Conservation (phyloP, 2,113 vertebrate species). For the Rhea pennata region DNA sequence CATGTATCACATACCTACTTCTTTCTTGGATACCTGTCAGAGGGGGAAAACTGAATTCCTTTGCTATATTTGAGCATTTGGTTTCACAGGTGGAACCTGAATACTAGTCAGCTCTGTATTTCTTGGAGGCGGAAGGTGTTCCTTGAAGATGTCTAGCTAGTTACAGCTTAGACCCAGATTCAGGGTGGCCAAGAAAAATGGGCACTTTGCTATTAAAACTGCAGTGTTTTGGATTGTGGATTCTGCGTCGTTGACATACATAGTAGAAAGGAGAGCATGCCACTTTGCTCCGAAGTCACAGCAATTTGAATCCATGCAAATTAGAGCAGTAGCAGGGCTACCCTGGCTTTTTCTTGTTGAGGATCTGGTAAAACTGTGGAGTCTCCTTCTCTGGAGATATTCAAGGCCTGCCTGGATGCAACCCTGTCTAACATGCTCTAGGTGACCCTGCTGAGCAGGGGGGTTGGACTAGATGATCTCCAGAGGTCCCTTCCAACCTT, state of each 20-base stretch:
- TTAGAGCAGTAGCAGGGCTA: neutral
- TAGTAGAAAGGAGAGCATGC: rapidly evolving
- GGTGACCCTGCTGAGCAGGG: no score
- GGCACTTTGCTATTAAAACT: neutral
- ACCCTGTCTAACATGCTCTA: no score
- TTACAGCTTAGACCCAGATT: neutral
- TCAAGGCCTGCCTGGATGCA: no score
- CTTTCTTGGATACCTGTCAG: neutral
- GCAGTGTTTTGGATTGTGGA: neutral
- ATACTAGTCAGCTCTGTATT: neutral
- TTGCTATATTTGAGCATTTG: neutral
- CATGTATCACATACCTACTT: neutral
- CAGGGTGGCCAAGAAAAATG: neutral
- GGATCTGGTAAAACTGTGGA: neutral
- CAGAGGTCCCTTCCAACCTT: no score
- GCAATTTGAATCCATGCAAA: neutral
- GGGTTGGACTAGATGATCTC: no score
- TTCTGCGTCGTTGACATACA: neutral
- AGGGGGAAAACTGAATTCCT: neutral
- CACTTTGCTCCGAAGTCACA: neutral
- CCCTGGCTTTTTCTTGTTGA: rapidly evolving
- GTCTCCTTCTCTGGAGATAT: no score
- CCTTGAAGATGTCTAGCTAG: neutral
- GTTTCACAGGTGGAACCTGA: neutral
- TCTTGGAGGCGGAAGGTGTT: neutral